These are phyloP conservation scores for Sapayoa aenigma DNA, from an alignment of 2,113 vertebrate species.

Conservation along the genomic window DNA sequence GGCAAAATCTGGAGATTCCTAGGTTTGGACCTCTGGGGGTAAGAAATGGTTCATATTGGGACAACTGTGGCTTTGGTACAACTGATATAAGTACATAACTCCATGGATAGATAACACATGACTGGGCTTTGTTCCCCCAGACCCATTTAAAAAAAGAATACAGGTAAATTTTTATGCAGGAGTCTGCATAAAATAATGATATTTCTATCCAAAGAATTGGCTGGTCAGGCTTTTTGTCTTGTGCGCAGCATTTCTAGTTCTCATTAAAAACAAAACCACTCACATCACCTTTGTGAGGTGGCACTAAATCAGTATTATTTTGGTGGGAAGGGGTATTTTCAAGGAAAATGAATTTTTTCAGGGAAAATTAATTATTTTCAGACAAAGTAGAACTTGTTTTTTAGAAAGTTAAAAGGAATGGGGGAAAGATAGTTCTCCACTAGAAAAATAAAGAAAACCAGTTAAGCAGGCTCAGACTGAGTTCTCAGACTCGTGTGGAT, in stretches of 20 bases:
- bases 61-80: background rate
- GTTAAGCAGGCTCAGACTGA: background rate
- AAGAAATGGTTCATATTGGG: background rate
- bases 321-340: background rate
- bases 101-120: background rate
- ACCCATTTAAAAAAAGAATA: background rate
- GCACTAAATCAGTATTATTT: background rate
- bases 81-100: background rate
- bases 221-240: background rate
- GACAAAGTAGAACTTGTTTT: background rate
- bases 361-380: background rate
- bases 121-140: background rate
- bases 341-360: background rate
- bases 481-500: background rate
- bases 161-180: background rate
- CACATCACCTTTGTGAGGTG: background rate
- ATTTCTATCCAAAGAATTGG: background rate
- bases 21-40: background rate
- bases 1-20: background rate
- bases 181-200: background rate
- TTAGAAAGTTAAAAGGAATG: background rate
- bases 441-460: background rate
- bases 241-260: background rate
- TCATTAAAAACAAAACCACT: background rate
- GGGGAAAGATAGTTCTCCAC: background rate